phyloP scores from a whole-genome alignment of 2,888 invertebrate species.

The Piscicola geometra region DNA sequence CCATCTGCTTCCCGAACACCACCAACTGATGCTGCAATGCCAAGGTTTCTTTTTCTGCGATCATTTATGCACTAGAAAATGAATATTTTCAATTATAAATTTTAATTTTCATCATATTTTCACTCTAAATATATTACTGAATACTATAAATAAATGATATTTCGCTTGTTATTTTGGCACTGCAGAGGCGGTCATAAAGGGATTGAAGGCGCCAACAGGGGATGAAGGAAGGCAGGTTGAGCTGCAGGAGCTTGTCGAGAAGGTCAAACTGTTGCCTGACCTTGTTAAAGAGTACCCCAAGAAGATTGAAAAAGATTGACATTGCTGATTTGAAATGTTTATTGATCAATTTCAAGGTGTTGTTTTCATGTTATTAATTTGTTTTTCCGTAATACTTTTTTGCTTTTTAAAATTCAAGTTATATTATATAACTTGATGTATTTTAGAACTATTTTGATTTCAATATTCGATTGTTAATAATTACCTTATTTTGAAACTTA shows the following conservation, averaged over 20 bases:
- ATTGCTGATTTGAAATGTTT: too few relatives aligned
- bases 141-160: too few relatives aligned
- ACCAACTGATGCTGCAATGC: conserved; percentile 65
- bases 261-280: neutral
- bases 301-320: neutral
- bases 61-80: neutral
- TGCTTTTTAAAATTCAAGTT: too few relatives aligned
- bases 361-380: too few relatives aligned
- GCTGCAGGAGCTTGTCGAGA: neutral
- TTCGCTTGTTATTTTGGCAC: too few relatives aligned
- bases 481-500: too few relatives aligned
- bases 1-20: conserved; percentile 66
- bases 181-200: neutral
- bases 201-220: neutral
- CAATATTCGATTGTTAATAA: too few relatives aligned
- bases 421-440: too few relatives aligned
- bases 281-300: neutral
- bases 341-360: too few relatives aligned
- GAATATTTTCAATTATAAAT: neutral
- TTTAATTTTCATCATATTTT: neutral
- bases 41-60: conserved; percentile 64
- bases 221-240: neutral
- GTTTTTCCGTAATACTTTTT: too few relatives aligned
- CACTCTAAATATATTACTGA: neutral
- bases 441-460: too few relatives aligned